Base-by-base conservation (phyloP, 30 jellyfish, hydroid and myxozoan species). In the Chrysaora quinquecirrha region DNA sequence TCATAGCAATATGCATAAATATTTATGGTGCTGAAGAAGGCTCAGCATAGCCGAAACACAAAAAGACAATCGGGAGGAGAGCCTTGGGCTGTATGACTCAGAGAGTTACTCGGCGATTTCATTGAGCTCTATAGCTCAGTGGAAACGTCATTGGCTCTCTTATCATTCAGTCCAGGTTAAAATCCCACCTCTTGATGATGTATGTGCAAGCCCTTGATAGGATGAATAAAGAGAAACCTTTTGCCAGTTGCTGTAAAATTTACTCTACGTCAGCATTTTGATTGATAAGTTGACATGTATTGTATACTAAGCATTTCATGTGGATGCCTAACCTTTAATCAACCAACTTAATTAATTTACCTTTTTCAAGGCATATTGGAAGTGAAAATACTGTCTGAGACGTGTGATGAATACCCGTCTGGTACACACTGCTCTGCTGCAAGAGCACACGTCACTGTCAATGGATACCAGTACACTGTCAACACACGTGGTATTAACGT, bases 381-480 rank as follows among this genome's bases (percentile, higher is more conserved):
- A 34, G 64, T 63, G n/a, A 62, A 62, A 23, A 30, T 78, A 23
- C 12, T 66, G 0, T 64, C 89, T 1, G 71, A 64, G 30, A 22
- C 81, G 33, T 43, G 64, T 23, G 43, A 61, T 23, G 89, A 78
- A 6, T 0, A 3, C n/a, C 58, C 89, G n/a, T 30, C 65, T 3
- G 73, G 60, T 34, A 62, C 78, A n/a, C 33, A 12, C 69, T 66
- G 81, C 22, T 47, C 22, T 1, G 16, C 29, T 35, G 50, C 71
- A 20, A 62, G 43, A 31, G 80, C 71, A 20, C 73, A 78, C 31
- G 64, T 78, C 0, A 20, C 3, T 23, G 89, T 78, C 34, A 78
- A 78, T 64, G 89, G 89, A 60, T 63, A 62, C 50, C 89, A 78
- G 62, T 78, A 78, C 81, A 78, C 80, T 19, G 10, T 1, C 22